Evolutionary conservation across 2,888 invertebrate genomes (phyloP), one percentile per base, ranked within the genome.

Genomic region (Pachydiplax longipennis): DNA sequence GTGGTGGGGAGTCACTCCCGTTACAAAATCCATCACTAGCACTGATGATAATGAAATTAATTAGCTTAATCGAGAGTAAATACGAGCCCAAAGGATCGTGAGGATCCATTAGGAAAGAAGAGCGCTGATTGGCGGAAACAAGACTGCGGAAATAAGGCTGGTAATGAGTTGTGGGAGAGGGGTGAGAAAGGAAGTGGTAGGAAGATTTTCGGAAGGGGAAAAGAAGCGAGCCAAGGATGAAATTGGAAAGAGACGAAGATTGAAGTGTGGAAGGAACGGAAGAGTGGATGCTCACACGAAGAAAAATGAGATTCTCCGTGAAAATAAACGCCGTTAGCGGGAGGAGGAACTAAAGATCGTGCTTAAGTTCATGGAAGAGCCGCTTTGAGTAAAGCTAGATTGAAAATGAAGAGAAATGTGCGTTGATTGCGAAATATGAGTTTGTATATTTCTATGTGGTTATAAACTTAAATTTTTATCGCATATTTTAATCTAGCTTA

Each of bases 61-160:
- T 92, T 92, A 92, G 91, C 90, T 90, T 91, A 92, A 92, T 92
- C 92, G 91, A 91, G 91, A 91, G 92, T 91, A 92, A 92, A 92
- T 91, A 92, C 91, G 82, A 87, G 37, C 61, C 35, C 87, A 40
- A 65, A 87, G 87, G 87, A 87, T 87, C 87, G 87, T 87, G 87
- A 87, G n/a, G 87, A 87, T 87, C 87, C 87, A 87, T 87, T 87
- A 65, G 65, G 65, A 87, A 65, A 87, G 61, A 65, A 87, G 87
- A n/a, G 83, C 35, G 61, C 37, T 37, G 65, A 65, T 58, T n/a
- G 65, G 87, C 40, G 87, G 87, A 65, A 87, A 87, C 61, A 65
- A 87, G 87, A 87, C 87, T 58, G 87, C 35, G 58, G 87, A 61
- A 87, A 61, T 87, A 61, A 87, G 87, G 87, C 87, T 13, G 87